A percentile compares a stretch with the other conserved stretches of the same genome.
phyloP scores from a whole-genome alignment of 1,140 invertebrate species.

The Ceratina australensis region DNA sequence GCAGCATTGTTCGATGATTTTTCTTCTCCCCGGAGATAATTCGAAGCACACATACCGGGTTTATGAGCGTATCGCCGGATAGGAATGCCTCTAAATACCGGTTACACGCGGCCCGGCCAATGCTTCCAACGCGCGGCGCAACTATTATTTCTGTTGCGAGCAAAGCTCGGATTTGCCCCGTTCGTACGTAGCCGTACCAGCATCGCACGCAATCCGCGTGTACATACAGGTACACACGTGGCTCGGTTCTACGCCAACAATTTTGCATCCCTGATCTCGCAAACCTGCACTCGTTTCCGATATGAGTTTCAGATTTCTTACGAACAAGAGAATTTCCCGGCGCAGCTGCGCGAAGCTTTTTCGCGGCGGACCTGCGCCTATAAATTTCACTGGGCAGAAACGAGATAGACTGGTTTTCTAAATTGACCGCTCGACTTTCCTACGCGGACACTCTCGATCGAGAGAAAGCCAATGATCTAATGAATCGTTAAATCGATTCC shows the following conservation, averaged over 20 bases:
- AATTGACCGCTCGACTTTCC: conserved; percentile 28
- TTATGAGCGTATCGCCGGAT: conserved; percentile 54
- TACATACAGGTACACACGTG: conserved; percentile 39
- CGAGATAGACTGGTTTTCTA: conserved; percentile 29
- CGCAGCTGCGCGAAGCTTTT: conserved; percentile 3
- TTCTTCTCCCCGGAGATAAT: conserved; percentile 46
- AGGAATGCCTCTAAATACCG: conserved; percentile 62
- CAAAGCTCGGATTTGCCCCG: conserved; percentile 39
- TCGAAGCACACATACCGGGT: conserved; percentile 43
- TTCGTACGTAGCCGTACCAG: conserved; percentile 26
- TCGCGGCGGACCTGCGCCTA: background rate
- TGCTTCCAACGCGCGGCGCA: conserved; percentile 12
- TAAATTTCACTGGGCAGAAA: conserved; percentile 36
- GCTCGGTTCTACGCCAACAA: conserved; percentile 1
- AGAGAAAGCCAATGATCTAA: conserved; percentile 37
- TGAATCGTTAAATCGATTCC: conserved; percentile 29
- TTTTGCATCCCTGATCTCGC: background rate
- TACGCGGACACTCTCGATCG: conserved; percentile 13
- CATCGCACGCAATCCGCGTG: conserved; percentile 34
- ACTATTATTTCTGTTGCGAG: conserved; percentile 30
- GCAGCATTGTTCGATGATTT: conserved; percentile 50
- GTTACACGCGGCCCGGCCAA: conserved; percentile 34
- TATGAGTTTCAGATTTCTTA: no score
- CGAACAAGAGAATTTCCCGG: background rate
- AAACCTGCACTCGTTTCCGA: background rate